A percentile compares a stretch with the other conserved stretches of the same genome.
Conservation (phyloP, 2,113 vertebrate species). For the Lepidothrix coronata region DNA sequence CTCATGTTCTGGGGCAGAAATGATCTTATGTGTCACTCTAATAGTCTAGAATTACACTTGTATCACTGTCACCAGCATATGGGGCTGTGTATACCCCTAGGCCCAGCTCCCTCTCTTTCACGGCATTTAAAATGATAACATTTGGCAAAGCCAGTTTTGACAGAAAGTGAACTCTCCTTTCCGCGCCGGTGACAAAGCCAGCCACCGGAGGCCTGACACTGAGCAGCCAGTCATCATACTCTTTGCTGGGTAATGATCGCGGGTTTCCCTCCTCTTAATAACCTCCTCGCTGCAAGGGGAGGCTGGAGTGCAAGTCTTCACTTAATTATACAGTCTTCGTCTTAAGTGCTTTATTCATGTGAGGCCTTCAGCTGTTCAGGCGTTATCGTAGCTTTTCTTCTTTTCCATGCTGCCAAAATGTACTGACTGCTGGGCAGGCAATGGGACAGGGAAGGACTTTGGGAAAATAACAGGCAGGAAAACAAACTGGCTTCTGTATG, state of each 20-base stretch:
- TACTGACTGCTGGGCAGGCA: slow-evolving; percentile 15
- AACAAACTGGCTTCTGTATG: background rate
- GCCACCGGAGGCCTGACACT: slow-evolving; percentile 84
- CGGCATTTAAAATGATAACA: slow-evolving; percentile 94
- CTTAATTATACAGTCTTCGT: slow-evolving; percentile 75
- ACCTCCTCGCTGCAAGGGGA: slow-evolving; percentile 61
- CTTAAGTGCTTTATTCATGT: slow-evolving; percentile 66
- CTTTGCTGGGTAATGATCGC: slow-evolving; percentile 87
- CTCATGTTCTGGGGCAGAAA: slow-evolving; percentile 84
- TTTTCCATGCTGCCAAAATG: background rate
- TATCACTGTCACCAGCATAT: slow-evolving; percentile 93
- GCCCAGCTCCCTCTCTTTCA: slow-evolving; percentile 90
- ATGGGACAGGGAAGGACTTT: background rate
- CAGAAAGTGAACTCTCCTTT: slow-evolving; percentile 86
- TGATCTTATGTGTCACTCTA: slow-evolving; percentile 90
- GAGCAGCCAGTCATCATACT: slow-evolving; percentile 81
- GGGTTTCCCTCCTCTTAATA: slow-evolving; percentile 76
- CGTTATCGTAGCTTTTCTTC: background rate
- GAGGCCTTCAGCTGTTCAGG: slow-evolving; percentile 41
- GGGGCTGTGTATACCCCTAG: slow-evolving; percentile 94
- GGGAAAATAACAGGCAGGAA: background rate
- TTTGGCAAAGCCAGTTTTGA: slow-evolving; percentile 90
- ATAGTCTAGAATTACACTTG: slow-evolving; percentile 97
- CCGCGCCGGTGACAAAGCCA: slow-evolving; percentile 78
- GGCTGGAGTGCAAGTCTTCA: slow-evolving; percentile 39